Evolutionary conservation across 2,888 invertebrate genomes (phyloP).

Genomic region (Sesia bembeciformis): DNA sequence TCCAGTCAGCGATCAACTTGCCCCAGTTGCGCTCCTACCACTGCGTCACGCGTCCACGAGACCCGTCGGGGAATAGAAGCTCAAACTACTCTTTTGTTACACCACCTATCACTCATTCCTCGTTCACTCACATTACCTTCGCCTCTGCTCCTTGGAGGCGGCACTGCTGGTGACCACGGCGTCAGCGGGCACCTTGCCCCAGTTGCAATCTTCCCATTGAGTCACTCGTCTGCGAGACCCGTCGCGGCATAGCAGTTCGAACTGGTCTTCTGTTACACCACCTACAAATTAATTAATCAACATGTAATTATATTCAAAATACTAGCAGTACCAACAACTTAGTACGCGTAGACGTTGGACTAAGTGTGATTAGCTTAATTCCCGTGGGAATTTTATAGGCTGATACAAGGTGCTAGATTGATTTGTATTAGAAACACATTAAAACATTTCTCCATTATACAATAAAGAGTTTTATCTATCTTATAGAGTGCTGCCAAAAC

Average conservation of each 20-base stretch:
- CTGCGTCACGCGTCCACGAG: slow-evolving; percentile 78
- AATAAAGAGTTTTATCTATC: too few species aligned
- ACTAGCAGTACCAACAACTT: too few species aligned
- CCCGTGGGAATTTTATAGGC: too few species aligned
- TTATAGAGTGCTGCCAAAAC: too few species aligned
- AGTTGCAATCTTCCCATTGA: slow-evolving; percentile 84
- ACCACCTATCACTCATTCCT: slow-evolving; percentile 59
- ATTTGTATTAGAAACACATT: too few species aligned
- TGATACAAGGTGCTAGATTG: too few species aligned
- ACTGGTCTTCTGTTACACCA: slow-evolving; percentile 78
- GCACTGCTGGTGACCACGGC: slow-evolving; percentile 92
- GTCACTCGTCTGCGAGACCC: slow-evolving; percentile 80
- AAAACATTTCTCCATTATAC: too few species aligned
- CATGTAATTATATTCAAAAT: too few species aligned
- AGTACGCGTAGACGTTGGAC: too few species aligned
- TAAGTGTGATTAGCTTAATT: too few species aligned
- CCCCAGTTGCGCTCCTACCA: slow-evolving; percentile 91
- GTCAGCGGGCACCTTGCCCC: slow-evolving; percentile 89
- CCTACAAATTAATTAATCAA: slow-evolving; percentile 42
- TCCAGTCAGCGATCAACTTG: slow-evolving; percentile 84
- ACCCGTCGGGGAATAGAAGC: slow-evolving; percentile 86
- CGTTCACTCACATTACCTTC: slow-evolving; percentile 22
- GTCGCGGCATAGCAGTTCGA: slow-evolving; percentile 88
- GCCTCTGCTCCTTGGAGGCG: slow-evolving; percentile 70
- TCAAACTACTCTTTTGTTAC: slow-evolving; percentile 82